Evolutionary conservation across 2,888 invertebrate genomes (phyloP).

Genomic region (Drosophila infuscata): DNA sequence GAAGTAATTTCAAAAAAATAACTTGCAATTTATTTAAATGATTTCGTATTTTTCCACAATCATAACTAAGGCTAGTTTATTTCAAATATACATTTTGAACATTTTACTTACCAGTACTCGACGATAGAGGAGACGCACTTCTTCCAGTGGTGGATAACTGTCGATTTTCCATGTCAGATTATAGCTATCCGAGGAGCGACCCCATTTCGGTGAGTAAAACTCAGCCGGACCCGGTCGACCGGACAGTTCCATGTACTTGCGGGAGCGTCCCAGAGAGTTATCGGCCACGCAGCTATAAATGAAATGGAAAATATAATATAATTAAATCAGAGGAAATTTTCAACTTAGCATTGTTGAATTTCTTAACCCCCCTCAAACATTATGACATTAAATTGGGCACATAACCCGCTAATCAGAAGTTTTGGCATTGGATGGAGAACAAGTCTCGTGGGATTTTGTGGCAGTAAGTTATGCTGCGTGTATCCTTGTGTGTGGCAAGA

Average conservation of each 20-base stretch:
- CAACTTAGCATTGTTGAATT: background rate
- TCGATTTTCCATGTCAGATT: constrained; percentile 90
- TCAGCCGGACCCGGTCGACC: constrained; percentile 90
- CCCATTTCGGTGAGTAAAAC: constrained; percentile 89
- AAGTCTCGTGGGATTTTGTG: constrained; percentile 33
- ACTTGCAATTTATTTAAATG: too few species aligned
- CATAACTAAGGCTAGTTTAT: background rate
- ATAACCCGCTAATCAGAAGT: constrained; percentile 3
- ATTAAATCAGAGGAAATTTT: background rate
- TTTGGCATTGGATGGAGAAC: constrained; percentile 23
- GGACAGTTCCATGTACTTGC: constrained; percentile 90
- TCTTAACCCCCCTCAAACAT: background rate
- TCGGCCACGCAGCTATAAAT: constrained; percentile 88
- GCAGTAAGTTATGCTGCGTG: constrained; percentile 15
- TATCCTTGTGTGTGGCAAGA: background rate
- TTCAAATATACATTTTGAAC: background rate
- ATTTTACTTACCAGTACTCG: constrained; percentile 87
- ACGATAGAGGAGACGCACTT: constrained; percentile 89
- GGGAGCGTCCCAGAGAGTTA: constrained; percentile 89
- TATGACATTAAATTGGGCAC: background rate
- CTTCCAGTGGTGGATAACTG: constrained; percentile 90
- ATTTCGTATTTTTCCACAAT: too few species aligned
- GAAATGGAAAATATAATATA: background rate
- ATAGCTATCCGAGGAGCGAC: constrained; percentile 87
- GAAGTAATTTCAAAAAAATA: too few species aligned